These are phyloP conservation scores for Caenorhabditis angaria DNA, from an alignment of 2,888 invertebrate genomes.

Conservation along the genomic window DNA sequence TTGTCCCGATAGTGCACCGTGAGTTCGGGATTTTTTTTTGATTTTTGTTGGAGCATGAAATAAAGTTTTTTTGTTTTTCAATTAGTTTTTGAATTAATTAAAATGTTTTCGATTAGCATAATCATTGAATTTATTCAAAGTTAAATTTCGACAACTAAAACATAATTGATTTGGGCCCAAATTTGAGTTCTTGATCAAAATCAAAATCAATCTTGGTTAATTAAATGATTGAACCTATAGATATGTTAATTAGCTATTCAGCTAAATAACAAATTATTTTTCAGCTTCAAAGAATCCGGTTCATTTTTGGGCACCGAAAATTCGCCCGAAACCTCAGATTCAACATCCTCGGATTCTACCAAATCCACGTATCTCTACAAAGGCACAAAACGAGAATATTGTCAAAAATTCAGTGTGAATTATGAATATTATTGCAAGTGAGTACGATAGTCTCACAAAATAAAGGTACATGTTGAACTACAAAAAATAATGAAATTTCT, in stretches of 20 bases:
- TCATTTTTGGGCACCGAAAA: constrained; percentile 40
- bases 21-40: constrained; percentile 10
- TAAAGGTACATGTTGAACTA: background rate
- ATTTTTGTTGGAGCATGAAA: constrained; percentile 3
- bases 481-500: constrained; percentile 1
- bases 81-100: background rate
- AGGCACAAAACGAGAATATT: constrained; percentile 50
- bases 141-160: too few relatives aligned
- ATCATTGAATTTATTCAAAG: background rate
- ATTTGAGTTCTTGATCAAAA: too few relatives aligned
- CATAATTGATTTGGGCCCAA: too few relatives aligned
- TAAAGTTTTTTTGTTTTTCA: background rate
- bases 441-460: background rate
- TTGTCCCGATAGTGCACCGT: constrained; percentile 53
- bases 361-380: constrained; percentile 43
- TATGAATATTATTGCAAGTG: constrained; percentile 55
- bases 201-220: too few relatives aligned
- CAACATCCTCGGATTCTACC: constrained; percentile 10
- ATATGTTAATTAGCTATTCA: too few relatives aligned
- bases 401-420: constrained; percentile 53
- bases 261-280: constrained; percentile 10
- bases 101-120: background rate
- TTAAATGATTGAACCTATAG: too few relatives aligned
- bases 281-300: constrained; percentile 49
- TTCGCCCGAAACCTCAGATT: too few relatives aligned